Evolutionary conservation across 2,888 invertebrate species (phyloP), one percentile per base, ranked within the genome.

Genomic region (Cerastis leucographa): DNA sequence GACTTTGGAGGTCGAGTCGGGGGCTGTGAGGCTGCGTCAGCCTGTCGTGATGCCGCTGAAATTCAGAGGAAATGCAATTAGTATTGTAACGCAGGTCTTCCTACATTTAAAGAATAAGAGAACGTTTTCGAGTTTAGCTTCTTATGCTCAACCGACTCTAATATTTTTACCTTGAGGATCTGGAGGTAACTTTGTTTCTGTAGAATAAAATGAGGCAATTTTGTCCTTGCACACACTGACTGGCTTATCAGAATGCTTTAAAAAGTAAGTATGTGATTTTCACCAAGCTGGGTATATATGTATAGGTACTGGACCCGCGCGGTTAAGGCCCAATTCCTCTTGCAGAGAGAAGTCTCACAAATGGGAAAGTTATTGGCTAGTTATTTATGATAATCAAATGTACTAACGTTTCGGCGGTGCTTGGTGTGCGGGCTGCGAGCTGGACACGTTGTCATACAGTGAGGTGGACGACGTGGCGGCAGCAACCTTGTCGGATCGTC

Each of bases 401-500:
- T 85, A 88, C 93, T 94, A 88, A 97, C 97, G 95, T 92, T 97
- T 97, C n/a, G 96, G 95, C 87, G 97, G 93, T 17, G 96, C 95
- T 88, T 97, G 97, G 83, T 96, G 96, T 6, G 93, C 85, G 1
- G 95, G 93, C 85, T 96, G 96, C 7, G 97, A 90, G 85, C 96
- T 97, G 91, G 97, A 94, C 71, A 99, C 98, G 93, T 99, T 98
- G 95, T 99, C 99, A 92, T 99, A 98, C 68, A 99, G 97, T 73
- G 98, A 98, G 59, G 98, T 98, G 88, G 98, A 98, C 84, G 98
- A 98, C n/a, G 98, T 98, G 71, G 98, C 98, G 46, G 98, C 98
- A 69, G 98, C 98, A 78, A 98, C 98, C 93, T 98, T 98, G 85
- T 98, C 98, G 73, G 97, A 87, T 95, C 97, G 89, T 84, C 97